Percentiles rank a stretch among this genome's conserved stretches.
Evolutionary conservation across 2,113 vertebrate species (phyloP).

Genomic region (Otis tarda): DNA sequence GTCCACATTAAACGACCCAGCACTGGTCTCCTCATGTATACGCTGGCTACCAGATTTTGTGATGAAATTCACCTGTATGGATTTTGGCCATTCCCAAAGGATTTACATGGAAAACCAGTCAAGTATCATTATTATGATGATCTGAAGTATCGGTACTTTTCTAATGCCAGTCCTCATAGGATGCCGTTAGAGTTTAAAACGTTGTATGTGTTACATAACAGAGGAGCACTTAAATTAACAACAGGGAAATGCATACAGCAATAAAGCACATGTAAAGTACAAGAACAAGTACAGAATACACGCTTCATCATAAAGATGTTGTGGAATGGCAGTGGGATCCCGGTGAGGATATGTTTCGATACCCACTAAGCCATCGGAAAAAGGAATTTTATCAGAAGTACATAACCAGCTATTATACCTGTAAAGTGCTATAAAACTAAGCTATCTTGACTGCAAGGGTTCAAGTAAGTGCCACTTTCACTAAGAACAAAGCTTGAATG

Average conservation of each 20-base stretch:
- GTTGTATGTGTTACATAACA: conserved; percentile 81
- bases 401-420: conserved; percentile 73
- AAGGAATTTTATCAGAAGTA: conserved; percentile 41
- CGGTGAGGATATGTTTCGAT: conserved; percentile 40
- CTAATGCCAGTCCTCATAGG: conserved; percentile 84
- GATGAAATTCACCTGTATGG: conserved; percentile 90
- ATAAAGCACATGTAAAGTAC: conserved; percentile 68
- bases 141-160: conserved; percentile 89
- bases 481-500: conserved; percentile 78
- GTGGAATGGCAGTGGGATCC: conserved; percentile 56
- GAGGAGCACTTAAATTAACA: conserved; percentile 87
- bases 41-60: conserved; percentile 87
- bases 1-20: conserved; percentile 89
- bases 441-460: conserved; percentile 70
- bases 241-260: conserved; percentile 82
- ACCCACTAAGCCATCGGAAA: conserved; percentile 23
- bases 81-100: conserved; percentile 91
- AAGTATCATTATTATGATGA: conserved; percentile 92
- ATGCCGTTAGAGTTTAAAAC: conserved; percentile 92
- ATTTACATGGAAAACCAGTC: conserved; percentile 82
- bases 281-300: conserved; percentile 12
- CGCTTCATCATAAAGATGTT: conserved; percentile 59
- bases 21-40: conserved; percentile 91
- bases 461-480: conserved; percentile 81
- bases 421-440: conserved; percentile 75